phyloP scores from a whole-genome alignment of 2,888 invertebrate genomes.

The Neria commutata region DNA sequence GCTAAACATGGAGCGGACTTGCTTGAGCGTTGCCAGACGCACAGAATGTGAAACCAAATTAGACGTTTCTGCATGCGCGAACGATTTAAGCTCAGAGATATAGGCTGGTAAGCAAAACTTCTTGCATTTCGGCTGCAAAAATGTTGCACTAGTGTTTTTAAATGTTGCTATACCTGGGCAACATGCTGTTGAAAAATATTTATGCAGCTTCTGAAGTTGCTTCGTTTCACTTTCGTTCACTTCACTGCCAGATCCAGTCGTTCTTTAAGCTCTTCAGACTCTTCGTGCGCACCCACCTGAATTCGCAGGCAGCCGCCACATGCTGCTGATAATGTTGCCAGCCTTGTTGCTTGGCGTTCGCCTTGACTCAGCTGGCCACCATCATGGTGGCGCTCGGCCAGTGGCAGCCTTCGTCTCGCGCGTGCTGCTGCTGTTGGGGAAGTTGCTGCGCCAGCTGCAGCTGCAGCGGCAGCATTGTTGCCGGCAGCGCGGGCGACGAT shows the following conservation, averaged over 20 bases:
- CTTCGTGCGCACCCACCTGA: constrained; percentile 47
- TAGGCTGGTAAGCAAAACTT: too few relatives aligned
- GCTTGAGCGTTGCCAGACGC: too few relatives aligned
- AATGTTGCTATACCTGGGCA: not conserved
- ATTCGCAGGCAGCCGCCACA: constrained; percentile 19
- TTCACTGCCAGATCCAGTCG: constrained; percentile 55
- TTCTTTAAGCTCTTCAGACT: constrained; percentile 44
- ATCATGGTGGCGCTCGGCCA: constrained; percentile 56
- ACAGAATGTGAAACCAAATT: too few relatives aligned
- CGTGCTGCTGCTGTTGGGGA: constrained; percentile 32
- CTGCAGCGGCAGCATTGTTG: constrained; percentile 31
- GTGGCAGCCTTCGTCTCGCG: constrained; percentile 46
- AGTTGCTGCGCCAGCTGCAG: constrained; percentile 32
- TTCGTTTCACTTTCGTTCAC: too few relatives aligned
- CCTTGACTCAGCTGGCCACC: constrained; percentile 58
- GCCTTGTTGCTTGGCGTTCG: not conserved
- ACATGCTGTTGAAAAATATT: not conserved
- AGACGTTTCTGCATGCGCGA: too few relatives aligned
- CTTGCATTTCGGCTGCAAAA: too few relatives aligned
- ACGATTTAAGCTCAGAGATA: too few relatives aligned
- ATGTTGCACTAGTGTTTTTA: constrained; percentile 17
- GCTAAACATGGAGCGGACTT: not conserved
- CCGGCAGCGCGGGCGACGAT: constrained; percentile 44
- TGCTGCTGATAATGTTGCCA: not conserved
- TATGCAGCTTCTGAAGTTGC: constrained; percentile 35